Evolutionary conservation across 2,888 invertebrate species (phyloP).

Genomic region (Nomada fabriciana): DNA sequence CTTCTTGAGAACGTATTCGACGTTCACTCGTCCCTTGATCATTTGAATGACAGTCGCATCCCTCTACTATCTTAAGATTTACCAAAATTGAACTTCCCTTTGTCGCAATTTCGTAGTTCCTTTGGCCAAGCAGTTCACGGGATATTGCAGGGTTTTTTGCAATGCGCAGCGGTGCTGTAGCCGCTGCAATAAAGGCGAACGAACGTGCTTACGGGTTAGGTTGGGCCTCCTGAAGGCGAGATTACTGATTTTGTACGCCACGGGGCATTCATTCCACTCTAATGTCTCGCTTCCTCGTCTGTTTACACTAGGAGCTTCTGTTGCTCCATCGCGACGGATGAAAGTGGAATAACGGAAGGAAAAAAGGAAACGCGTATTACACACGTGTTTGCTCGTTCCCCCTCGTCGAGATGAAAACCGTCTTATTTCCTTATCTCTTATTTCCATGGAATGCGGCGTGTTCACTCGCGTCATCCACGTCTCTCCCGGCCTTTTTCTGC

Average conservation of each 20-base stretch:
- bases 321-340: slow-evolving; percentile 41
- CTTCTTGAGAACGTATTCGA: background rate
- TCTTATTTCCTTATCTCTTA: slow-evolving; percentile 55
- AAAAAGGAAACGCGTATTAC: slow-evolving; percentile 64
- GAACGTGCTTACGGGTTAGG: slow-evolving; percentile 56
- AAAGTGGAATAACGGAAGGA: slow-evolving; percentile 58
- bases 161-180: slow-evolving; percentile 46
- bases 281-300: slow-evolving; percentile 69
- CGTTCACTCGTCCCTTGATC: background rate
- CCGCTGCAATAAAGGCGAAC: slow-evolving; percentile 60
- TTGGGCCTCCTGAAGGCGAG: slow-evolving; percentile 61
- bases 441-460: slow-evolving; percentile 43
- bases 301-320: slow-evolving; percentile 63
- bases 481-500: background rate
- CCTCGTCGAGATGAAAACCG: slow-evolving; percentile 41
- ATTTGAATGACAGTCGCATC: no score
- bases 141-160: slow-evolving; percentile 66
- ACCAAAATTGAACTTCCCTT: no score
- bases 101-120: slow-evolving; percentile 46
- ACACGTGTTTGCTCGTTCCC: slow-evolving; percentile 52
- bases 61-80: no score
- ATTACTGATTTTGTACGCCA: slow-evolving; percentile 79
- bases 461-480: slow-evolving; percentile 29
- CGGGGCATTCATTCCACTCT: slow-evolving; percentile 72
- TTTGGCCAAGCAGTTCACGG: slow-evolving; percentile 53